These are phyloP conservation scores for Eutolmus rufibarbis DNA, from an alignment of 2,888 invertebrate genomes.

Conservation along the genomic window DNA sequence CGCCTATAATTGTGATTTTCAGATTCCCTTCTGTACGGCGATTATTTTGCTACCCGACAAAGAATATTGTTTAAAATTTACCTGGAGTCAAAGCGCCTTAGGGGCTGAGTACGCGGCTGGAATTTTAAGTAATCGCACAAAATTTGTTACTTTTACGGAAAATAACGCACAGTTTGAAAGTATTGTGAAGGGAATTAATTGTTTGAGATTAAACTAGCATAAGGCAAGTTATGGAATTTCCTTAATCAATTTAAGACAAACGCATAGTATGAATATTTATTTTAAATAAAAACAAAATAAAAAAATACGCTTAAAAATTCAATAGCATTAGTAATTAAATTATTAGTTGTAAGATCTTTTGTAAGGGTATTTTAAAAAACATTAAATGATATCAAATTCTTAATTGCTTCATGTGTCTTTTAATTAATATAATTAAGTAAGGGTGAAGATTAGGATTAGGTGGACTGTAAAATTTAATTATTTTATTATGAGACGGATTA, in stretches of 20 bases:
- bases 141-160: conserved; percentile 58
- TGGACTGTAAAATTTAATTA: too few relatives aligned
- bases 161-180: neutral
- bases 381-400: neutral
- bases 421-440: neutral
- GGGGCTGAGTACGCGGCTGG: conserved; percentile 62
- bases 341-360: neutral
- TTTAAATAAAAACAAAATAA: neutral
- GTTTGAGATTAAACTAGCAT: neutral
- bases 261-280: neutral
- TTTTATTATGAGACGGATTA: too few relatives aligned
- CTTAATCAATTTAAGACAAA: neutral
- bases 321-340: neutral
- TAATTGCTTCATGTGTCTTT: neutral
- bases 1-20: conserved; percentile 59
- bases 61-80: conserved; percentile 56
- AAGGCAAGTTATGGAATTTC: neutral
- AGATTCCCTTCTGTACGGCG: conserved; percentile 55
- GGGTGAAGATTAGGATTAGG: too few relatives aligned
- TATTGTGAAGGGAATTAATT: conserved; percentile 17
- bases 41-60: conserved; percentile 58
- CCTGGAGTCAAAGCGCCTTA: conserved; percentile 56
- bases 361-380: neutral
- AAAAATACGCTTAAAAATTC: neutral
- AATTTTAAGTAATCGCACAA: conserved; percentile 56